A percentile compares a stretch with the other conserved stretches of the same genome.
phyloP scores from a whole-genome alignment of 1,140 invertebrate genomes.

The Tetramorium parvispinum region DNA sequence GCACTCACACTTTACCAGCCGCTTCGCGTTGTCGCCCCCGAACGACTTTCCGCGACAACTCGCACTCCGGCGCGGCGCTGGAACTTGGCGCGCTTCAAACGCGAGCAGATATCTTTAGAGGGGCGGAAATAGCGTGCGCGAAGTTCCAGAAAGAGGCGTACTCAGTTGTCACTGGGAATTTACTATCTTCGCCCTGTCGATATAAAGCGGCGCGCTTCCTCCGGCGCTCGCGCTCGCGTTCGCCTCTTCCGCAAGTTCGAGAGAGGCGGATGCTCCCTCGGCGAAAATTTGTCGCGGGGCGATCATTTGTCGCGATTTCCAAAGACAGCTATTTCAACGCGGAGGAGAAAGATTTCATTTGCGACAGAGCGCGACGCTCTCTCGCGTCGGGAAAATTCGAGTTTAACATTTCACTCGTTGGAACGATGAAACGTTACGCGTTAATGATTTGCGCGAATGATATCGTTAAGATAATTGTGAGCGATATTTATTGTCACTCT shows the following conservation, averaged over 20 bases:
- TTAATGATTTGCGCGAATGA: neutral
- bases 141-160: slow-evolving; percentile 54
- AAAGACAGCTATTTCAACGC: neutral
- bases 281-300: slow-evolving; percentile 24
- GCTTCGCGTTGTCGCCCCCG: neutral
- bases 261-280: neutral
- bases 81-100: slow-evolving; percentile 41
- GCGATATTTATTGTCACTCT: neutral
- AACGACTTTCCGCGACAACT: slow-evolving; percentile 50
- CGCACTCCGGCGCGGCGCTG: slow-evolving; percentile 10
- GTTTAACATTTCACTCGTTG: neutral
- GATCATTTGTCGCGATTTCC: slow-evolving; percentile 35
- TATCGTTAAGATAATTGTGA: neutral
- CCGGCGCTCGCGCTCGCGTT: neutral
- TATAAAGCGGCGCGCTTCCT: slow-evolving; percentile 37
- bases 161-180: slow-evolving; percentile 49
- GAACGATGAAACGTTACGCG: neutral
- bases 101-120: slow-evolving; percentile 54
- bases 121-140: slow-evolving; percentile 48
- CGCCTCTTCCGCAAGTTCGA: slow-evolving; percentile 2
- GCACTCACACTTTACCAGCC: neutral
- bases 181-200: slow-evolving; percentile 54
- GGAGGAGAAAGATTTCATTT: neutral
- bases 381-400: neutral
- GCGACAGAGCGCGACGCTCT: neutral